These are phyloP conservation scores for Liposcelis brunnea DNA, from an alignment of 2,888 invertebrate species.

Conservation along the genomic window DNA sequence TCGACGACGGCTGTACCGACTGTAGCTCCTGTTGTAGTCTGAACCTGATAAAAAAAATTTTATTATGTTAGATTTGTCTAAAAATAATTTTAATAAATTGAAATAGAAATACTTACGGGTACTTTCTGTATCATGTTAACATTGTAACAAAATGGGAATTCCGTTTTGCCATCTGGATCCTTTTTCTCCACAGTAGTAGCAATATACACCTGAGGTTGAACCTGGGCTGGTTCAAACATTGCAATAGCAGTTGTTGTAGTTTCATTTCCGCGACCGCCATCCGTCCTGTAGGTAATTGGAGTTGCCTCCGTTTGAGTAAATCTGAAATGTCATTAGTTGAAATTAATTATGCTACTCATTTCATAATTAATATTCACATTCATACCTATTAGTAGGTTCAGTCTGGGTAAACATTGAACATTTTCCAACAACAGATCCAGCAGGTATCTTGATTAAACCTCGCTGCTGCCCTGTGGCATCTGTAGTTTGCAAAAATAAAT, in stretches of 20 bases:
- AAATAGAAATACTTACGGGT: slow-evolving; percentile 10
- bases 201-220: slow-evolving; percentile 14
- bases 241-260: slow-evolving; percentile 13
- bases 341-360: no score
- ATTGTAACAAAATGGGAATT: slow-evolving; percentile 33
- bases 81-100: no score
- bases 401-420: slow-evolving; percentile 8
- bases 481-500: slow-evolving; percentile 4
- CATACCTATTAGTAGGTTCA: slow-evolving; percentile 6
- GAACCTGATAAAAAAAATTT: slow-evolving; percentile 13
- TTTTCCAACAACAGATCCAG: slow-evolving; percentile 1
- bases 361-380: no score
- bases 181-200: slow-evolving; percentile 17
- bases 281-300: slow-evolving; percentile 9
- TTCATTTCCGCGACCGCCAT: slow-evolving; percentile 8
- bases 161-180: slow-evolving; percentile 22
- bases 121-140: slow-evolving; percentile 33
- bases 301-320: slow-evolving; percentile 18
- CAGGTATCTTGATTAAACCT: slow-evolving; percentile 5
- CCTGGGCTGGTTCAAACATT: slow-evolving; percentile 19
- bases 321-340: slow-evolving; percentile 10
- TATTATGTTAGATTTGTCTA: no score
- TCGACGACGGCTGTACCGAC: slow-evolving; percentile 28
- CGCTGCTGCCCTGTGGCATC: slow-evolving; percentile 4
- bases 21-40: slow-evolving; percentile 27